Conservation (phyloP, 2,888 invertebrate genomes). For the Hanleya hanleyi region DNA sequence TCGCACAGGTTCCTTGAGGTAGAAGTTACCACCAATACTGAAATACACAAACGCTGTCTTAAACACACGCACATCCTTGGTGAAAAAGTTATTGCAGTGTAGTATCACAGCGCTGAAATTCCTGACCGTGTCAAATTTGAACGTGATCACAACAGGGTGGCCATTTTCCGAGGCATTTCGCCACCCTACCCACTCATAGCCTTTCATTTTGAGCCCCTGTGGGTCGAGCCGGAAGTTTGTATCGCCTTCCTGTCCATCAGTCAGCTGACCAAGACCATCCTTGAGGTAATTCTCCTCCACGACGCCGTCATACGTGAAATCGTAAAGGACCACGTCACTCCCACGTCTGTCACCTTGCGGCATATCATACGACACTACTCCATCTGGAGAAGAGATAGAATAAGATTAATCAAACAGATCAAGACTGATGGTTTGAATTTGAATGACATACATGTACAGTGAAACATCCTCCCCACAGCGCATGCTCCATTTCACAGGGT, state of each 20-base stretch:
- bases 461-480: too few relatives aligned
- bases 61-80: conserved; percentile 89
- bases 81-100: conserved; percentile 89
- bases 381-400: conserved; percentile 79
- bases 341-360: conserved; percentile 89
- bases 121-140: conserved; percentile 90
- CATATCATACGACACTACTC: conserved; percentile 89
- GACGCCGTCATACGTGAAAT: conserved; percentile 88
- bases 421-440: too few relatives aligned
- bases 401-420: too few relatives aligned
- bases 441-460: too few relatives aligned
- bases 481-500: too few relatives aligned
- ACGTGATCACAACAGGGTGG: conserved; percentile 76
- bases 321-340: conserved; percentile 86
- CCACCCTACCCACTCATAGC: conserved; percentile 95
- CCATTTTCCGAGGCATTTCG: conserved; percentile 77
- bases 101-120: conserved; percentile 89
- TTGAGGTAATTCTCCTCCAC: conserved; percentile 78
- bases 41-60: conserved; percentile 86
- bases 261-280: conserved; percentile 87
- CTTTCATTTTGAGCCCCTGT: conserved; percentile 78
- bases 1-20: conserved; percentile 83
- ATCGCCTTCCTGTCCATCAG: conserved; percentile 86
- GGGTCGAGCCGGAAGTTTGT: conserved; percentile 82
- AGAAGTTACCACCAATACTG: conserved; percentile 84